A percentile compares a stretch with the other conserved stretches of the same genome.
phyloP scores from a whole-genome alignment of 2,797 vertebrate genomes.

The Alectoris magna region DNA sequence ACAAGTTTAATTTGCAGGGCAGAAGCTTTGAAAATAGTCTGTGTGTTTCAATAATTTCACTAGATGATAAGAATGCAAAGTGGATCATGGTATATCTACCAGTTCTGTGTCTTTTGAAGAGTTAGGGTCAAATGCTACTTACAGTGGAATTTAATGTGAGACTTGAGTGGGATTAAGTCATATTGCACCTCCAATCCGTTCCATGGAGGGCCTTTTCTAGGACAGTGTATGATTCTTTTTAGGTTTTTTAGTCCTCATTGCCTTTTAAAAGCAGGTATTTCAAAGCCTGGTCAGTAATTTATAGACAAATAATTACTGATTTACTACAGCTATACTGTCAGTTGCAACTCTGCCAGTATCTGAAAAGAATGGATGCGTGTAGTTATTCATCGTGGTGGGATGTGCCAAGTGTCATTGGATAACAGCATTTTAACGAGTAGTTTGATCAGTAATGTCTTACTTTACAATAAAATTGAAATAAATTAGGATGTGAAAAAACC shows the following conservation, averaged over 20 bases:
- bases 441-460: neutral
- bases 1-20: neutral
- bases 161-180: neutral
- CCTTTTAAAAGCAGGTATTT: neutral
- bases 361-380: neutral
- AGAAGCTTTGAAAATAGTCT: neutral
- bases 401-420: neutral
- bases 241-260: neutral
- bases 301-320: neutral
- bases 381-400: neutral
- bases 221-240: neutral
- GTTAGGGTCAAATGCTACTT: neutral
- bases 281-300: neutral
- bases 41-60: neutral
- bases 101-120: neutral
- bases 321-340: neutral
- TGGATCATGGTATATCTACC: neutral
- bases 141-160: neutral
- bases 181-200: neutral
- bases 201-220: neutral
- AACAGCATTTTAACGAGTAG: neutral
- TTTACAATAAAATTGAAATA: neutral
- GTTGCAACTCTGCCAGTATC: neutral
- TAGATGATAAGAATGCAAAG: neutral
- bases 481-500: neutral